phyloP scores from a whole-genome alignment of 2,797 vertebrate species.

The Manis pentadactyla region DNA sequence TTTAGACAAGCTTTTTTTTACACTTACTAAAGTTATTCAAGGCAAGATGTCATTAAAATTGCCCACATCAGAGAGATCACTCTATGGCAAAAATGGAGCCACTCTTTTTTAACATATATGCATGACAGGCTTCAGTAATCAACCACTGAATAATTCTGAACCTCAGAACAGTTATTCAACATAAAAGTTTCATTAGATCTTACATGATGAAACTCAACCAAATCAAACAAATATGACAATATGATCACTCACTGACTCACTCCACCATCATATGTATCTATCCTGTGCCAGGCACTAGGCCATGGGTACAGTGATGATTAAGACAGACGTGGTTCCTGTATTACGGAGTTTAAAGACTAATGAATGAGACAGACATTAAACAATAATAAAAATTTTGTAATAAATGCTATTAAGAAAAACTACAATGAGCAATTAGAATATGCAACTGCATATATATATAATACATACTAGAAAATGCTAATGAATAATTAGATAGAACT shows the following conservation, averaged over 20 bases:
- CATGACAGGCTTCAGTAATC: background rate
- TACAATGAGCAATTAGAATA: background rate
- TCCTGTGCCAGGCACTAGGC: background rate
- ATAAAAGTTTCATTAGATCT: background rate
- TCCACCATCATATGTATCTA: background rate
- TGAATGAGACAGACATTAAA: background rate
- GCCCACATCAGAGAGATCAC: background rate
- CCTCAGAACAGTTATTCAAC: background rate
- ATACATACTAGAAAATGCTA: background rate
- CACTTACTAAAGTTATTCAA: background rate
- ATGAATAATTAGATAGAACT: background rate
- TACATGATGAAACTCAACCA: background rate
- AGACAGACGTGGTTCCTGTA: background rate
- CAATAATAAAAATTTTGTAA: background rate
- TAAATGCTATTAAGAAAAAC: slow-evolving; percentile 1
- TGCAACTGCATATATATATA: background rate
- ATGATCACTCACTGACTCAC: background rate
- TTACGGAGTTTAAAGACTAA: background rate
- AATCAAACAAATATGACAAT: background rate
- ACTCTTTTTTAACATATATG: background rate
- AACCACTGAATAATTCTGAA: background rate
- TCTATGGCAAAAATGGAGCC: background rate
- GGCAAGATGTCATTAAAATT: background rate
- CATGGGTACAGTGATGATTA: background rate
- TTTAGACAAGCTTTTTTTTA: background rate